Percentiles rank a stretch among this genome's conserved stretches.
These are phyloP conservation scores for Limnephilus marmoratus DNA, from an alignment of 2,888 invertebrate genomes.

Conservation along the genomic window DNA sequence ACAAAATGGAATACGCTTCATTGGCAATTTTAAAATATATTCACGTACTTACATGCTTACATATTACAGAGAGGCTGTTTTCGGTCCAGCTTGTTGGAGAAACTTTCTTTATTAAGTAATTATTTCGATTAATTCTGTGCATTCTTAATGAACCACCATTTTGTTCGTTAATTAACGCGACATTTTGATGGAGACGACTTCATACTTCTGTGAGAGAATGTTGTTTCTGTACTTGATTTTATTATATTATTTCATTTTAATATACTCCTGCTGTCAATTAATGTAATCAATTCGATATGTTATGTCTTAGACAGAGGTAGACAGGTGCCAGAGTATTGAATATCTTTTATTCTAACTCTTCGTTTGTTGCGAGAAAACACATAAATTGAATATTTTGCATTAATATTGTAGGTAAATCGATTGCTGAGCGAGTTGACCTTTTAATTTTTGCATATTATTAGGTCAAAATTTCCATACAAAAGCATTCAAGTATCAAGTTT, in stretches of 20 bases:
- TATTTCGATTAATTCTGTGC: background rate
- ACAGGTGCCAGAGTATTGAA: background rate
- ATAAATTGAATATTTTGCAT: background rate
- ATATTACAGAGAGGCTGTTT: background rate
- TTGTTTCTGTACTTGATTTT: background rate
- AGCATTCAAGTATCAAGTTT: background rate
- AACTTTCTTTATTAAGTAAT: constrained; percentile 28
- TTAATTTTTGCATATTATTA: background rate
- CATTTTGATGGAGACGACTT: background rate
- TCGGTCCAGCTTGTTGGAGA: background rate
- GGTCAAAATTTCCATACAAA: background rate
- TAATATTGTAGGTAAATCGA: background rate
- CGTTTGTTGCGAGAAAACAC: background rate
- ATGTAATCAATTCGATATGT: background rate
- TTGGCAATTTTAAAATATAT: constrained; percentile 3
- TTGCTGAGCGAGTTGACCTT: background rate
- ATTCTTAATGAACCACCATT: constrained; percentile 3
- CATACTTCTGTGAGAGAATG: background rate
- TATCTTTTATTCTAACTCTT: background rate
- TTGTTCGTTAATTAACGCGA: background rate
- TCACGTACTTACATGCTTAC: background rate
- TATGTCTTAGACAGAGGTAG: background rate
- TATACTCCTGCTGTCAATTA: background rate
- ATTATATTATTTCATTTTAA: background rate
- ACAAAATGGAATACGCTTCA: background rate